Evolutionary conservation across 2,888 invertebrate genomes (phyloP), one percentile per base, ranked within the genome.

Genomic region (Mesorhabditis sp.): DNA sequence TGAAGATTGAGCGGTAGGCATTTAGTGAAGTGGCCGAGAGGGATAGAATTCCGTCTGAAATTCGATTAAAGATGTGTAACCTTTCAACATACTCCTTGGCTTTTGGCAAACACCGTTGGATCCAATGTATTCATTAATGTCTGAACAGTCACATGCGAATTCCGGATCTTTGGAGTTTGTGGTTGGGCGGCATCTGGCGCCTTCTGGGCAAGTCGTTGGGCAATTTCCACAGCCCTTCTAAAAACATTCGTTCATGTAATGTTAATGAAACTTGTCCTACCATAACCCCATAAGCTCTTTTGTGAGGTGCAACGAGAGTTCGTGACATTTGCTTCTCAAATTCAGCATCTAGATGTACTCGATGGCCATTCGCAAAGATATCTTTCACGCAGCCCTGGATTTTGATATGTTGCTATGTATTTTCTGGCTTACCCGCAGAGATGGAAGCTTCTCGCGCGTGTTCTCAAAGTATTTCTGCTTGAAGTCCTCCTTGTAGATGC

Each of bases 401-500:
- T 13, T 28, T 62, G 50, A 13, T 61, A 28, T 4, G 6, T 43
- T 43, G 7, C 43, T 13, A 41, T 61, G 43, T 61, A 43, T 63
- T 45, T n/a, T 15, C 41, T 10, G 5, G 67, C 72, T 71, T 50
- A 76, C 76, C 65, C 80, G 65, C 13, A 80, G 70, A 61, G 74
- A 74, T 7, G 80, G 75, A 58, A 76, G 71, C 67, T 80, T 80
- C 68, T 80, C 80, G 62, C 80, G 43, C 0, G 80, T 80, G 45
- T 80, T 80, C 72, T 80, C 80, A 65, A 80, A 78, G 68, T 67
- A 80, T 43, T 75, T 74, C 5, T 74, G 75, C 64, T 77, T 74
- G 45, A 75, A 73, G 2, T 78, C 78, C 5, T 64, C 43, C 43
- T 67, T 45, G 66, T 80, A 80, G 67, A 80, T 70, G 45, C 76